A percentile compares a stretch with the other conserved stretches of the same genome.
Conservation (phyloP, 2,113 vertebrate genomes). For the Dasypus novemcinctus region DNA sequence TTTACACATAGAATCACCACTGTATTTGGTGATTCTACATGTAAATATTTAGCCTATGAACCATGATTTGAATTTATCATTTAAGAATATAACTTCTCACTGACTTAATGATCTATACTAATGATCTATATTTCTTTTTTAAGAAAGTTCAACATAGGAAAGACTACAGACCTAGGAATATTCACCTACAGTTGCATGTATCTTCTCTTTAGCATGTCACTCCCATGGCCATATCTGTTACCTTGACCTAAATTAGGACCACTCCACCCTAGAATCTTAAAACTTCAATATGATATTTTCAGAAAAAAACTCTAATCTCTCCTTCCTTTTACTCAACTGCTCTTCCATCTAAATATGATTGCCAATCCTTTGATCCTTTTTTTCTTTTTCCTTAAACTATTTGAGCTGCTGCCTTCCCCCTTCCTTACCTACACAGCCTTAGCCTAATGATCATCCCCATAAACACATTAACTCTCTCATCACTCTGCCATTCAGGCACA, state of each 20-base stretch:
- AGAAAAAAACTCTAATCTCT: neutral
- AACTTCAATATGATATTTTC: neutral
- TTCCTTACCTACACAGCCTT: neutral
- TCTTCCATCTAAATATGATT: neutral
- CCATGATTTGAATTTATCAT: neutral
- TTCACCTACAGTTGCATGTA: neutral
- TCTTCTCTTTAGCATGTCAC: neutral
- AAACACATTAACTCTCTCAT: neutral
- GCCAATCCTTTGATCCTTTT: neutral
- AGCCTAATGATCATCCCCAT: neutral
- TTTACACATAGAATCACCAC: too few relatives aligned
- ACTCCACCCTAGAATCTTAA: neutral
- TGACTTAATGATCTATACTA: neutral
- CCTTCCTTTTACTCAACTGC: neutral
- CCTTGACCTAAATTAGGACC: neutral
- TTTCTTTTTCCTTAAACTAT: neutral
- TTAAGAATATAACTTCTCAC: slow-evolving; percentile 1
- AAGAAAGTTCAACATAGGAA: neutral
- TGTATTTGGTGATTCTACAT: neutral
- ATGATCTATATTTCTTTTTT: slow-evolving; percentile 26
- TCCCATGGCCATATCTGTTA: neutral
- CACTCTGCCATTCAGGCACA: slow-evolving; percentile 1
- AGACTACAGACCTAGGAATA: neutral
- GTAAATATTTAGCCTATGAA: neutral
- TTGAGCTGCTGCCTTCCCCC: neutral